phyloP scores from a whole-genome alignment of 2,888 invertebrate species.

The Dione juno region DNA sequence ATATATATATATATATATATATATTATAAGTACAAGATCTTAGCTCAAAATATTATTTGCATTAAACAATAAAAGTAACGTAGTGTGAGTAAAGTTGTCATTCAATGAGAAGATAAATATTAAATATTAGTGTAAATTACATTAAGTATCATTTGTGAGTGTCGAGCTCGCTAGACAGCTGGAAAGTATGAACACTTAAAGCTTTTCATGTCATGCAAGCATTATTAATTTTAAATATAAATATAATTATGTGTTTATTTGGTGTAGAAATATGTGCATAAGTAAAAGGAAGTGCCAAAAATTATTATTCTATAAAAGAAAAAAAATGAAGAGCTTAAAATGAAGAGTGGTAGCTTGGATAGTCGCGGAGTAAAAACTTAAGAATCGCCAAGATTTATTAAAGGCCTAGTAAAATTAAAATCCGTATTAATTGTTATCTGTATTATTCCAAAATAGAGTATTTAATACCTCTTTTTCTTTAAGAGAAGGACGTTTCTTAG shows the following conservation, averaged over 20 bases:
- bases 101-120: neutral
- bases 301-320: neutral
- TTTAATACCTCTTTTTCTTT: constrained; percentile 76
- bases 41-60: constrained; percentile 1
- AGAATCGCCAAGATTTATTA: constrained; percentile 22
- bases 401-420: constrained; percentile 10
- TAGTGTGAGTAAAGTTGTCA: neutral
- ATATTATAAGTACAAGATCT: neutral
- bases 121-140: neutral
- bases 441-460: constrained; percentile 7
- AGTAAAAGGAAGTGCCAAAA: neutral
- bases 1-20: neutral
- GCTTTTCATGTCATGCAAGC: constrained; percentile 6
- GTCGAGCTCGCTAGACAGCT: neutral
- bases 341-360: neutral
- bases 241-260: neutral
- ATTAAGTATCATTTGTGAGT: neutral
- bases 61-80: neutral
- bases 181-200: neutral
- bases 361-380: neutral
- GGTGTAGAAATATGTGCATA: neutral
- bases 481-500: constrained; percentile 75
- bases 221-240: neutral
- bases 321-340: too few relatives aligned
- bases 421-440: constrained; percentile 17